Evolutionary conservation across 2,113 vertebrate species (phyloP).

Genomic region (Orientallactaga bullata): DNA sequence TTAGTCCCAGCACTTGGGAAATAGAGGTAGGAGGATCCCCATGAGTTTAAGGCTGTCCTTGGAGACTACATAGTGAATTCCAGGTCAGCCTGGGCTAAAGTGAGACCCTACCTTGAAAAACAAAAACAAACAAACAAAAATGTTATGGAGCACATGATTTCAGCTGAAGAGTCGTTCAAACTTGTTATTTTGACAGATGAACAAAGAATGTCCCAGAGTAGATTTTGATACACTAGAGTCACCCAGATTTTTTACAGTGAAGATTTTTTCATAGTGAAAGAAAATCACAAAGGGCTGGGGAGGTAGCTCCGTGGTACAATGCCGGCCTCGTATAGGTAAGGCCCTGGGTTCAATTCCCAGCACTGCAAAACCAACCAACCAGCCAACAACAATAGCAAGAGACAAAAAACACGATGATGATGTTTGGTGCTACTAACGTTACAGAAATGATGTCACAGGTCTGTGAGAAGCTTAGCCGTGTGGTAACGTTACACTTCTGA

Average conservation of each 20-base stretch:
- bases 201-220: not conserved
- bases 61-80: no score
- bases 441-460: not conserved
- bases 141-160: not conserved
- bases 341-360: not conserved
- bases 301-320: not conserved
- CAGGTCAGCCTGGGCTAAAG: no score
- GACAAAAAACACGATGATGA: not conserved
- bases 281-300: not conserved
- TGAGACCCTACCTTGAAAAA: no score
- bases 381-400: not conserved
- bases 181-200: not conserved
- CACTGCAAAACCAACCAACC: not conserved
- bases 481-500: not conserved
- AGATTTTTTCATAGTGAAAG: not conserved
- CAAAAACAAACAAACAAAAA: no score
- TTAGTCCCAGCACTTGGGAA: no score
- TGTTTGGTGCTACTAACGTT: not conserved
- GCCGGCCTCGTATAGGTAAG: no score
- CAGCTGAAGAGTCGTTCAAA: not conserved
- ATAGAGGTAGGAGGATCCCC: no score
- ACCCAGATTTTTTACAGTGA: not conserved
- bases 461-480: not conserved
- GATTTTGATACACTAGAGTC: not conserved
- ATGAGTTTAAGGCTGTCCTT: no score